Percentiles rank a stretch among this genome's conserved stretches.
Conservation (phyloP, 2,888 invertebrate species). For the Folsomia manolachei region DNA sequence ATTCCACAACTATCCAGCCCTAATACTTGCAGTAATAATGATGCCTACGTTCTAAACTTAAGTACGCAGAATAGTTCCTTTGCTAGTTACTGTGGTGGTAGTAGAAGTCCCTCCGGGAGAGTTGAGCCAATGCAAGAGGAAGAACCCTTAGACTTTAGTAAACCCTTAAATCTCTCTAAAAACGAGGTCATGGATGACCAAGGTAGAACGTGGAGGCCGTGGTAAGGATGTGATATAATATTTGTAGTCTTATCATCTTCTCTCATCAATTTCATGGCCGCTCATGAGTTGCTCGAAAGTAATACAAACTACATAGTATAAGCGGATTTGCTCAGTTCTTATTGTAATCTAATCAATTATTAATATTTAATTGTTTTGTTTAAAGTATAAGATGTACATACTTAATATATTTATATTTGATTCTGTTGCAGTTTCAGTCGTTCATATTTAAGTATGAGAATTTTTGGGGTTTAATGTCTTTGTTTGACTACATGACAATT, state of each 20-base stretch:
- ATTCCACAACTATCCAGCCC: conserved; percentile 9
- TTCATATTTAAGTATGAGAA: no score
- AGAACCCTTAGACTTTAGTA: conserved; percentile 43
- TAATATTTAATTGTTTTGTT: no score
- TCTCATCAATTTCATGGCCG: no score
- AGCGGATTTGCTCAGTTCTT: no score
- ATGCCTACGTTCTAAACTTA: conserved; percentile 11
- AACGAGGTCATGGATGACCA: conserved; percentile 38
- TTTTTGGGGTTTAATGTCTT: no score
- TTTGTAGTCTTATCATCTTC: no score
- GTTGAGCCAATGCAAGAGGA: conserved; percentile 39
- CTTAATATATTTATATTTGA: background rate
- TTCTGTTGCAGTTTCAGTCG: no score
- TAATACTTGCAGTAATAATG: background rate
- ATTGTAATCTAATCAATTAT: no score
- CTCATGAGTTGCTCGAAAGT: no score
- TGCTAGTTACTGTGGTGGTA: background rate
- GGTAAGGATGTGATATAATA: conserved; percentile 31
- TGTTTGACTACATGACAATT: no score
- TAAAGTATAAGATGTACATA: background rate
- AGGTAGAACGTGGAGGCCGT: conserved; percentile 44
- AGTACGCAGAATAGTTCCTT: background rate
- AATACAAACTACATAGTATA: no score
- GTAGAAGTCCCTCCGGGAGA: background rate
- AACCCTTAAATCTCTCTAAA: conserved; percentile 42